Evolutionary conservation across 2,888 invertebrate species (phyloP).

Genomic region (Oxycera nigricornis): DNA sequence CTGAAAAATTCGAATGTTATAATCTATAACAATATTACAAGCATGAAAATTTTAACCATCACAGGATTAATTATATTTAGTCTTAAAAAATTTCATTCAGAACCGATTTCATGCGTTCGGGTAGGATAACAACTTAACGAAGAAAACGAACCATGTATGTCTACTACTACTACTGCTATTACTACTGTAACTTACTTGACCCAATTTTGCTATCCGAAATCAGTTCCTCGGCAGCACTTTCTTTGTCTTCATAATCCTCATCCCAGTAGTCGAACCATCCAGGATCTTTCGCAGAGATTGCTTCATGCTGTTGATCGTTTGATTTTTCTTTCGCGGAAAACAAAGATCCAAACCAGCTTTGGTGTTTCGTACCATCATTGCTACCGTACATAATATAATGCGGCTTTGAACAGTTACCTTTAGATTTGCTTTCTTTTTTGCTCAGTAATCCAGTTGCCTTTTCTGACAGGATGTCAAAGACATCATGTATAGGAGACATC

Average conservation of each 20-base stretch:
- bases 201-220: conserved; percentile 53
- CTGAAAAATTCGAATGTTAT: too few species aligned
- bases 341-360: conserved; percentile 56
- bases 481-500: conserved; percentile 58
- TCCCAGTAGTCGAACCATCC: conserved; percentile 60
- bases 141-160: too few species aligned
- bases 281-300: not conserved
- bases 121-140: too few species aligned
- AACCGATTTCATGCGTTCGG: too few species aligned
- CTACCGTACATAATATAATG: conserved; percentile 56
- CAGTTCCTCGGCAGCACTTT: conserved; percentile 41
- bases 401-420: conserved; percentile 49
- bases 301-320: too few species aligned
- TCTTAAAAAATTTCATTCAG: too few species aligned
- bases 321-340: conserved; percentile 49
- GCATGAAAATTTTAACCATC: too few species aligned
- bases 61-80: too few species aligned
- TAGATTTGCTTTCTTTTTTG: too few species aligned
- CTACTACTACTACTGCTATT: too few species aligned
- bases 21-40: too few species aligned
- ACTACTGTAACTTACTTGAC: conserved; percentile 49
- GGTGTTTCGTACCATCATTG: conserved; percentile 40
- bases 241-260: conserved; percentile 50
- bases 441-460: not conserved
- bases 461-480: conserved; percentile 45